Evolutionary conservation across 1,140 invertebrate species (phyloP).

Genomic region (Drosophila sucinea): DNA sequence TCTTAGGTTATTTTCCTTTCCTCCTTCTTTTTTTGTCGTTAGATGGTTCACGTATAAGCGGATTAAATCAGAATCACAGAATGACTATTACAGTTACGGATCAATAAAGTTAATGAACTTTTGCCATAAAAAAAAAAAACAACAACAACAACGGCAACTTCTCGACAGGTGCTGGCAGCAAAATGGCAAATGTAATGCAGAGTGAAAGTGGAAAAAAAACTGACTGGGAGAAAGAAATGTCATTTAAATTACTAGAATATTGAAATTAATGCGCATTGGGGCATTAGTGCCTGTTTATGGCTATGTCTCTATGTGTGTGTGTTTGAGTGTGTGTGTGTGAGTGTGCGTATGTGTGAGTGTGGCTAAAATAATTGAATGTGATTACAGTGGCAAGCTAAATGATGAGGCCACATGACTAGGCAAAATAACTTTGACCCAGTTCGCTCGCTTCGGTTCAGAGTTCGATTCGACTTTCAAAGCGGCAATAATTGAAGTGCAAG

Average conservation of each 20-base stretch:
- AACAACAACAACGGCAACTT: conserved; percentile 6
- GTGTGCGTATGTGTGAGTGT: conserved; percentile 32
- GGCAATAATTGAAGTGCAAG: conserved; percentile 67
- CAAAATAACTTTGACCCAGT: conserved; percentile 64
- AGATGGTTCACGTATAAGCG: conserved; percentile 54
- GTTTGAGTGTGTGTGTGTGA: conserved; percentile 28
- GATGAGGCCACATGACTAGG: conserved; percentile 43
- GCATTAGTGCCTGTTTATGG: conserved; percentile 25
- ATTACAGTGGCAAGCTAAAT: conserved; percentile 54
- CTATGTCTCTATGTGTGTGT: background rate
- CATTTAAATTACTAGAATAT: conserved; percentile 71
- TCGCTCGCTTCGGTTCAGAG: conserved; percentile 51
- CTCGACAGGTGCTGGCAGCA: conserved; percentile 21
- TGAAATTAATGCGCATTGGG: conserved; percentile 51
- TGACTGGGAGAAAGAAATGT: conserved; percentile 31
- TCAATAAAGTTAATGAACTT: conserved; percentile 77
- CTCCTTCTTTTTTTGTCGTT: background rate
- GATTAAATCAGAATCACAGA: conserved; percentile 66
- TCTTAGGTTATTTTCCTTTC: background rate
- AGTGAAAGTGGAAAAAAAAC: background rate
- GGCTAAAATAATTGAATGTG: conserved; percentile 67
- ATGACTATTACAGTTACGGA: conserved; percentile 60
- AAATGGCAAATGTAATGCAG: conserved; percentile 25
- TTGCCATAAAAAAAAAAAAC: conserved; percentile 28
- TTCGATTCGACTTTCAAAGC: conserved; percentile 38